Evolutionary conservation across 2,888 invertebrate genomes (phyloP).

Genomic region (Bombylius major): DNA sequence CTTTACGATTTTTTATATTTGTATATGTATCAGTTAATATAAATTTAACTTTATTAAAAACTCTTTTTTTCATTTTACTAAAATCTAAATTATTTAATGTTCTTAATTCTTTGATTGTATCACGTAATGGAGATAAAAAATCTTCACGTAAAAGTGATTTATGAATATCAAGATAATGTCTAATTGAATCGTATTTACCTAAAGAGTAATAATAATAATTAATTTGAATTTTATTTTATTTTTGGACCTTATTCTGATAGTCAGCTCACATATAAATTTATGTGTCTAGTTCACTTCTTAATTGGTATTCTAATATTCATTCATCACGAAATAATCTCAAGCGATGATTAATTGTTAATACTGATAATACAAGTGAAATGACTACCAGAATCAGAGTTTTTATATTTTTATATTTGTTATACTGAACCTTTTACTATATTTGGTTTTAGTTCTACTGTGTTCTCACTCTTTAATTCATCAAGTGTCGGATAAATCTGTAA

Average conservation of each 20-base stretch:
- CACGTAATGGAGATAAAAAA: conserved; percentile 57
- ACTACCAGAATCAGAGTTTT: too few relatives aligned
- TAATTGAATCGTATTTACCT: conserved; percentile 48
- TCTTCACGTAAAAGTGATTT: conserved; percentile 69
- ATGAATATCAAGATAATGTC: conserved; percentile 66
- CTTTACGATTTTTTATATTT: conserved; percentile 20
- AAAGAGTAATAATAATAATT: background rate
- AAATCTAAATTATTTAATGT: conserved; percentile 5
- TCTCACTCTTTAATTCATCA: conserved; percentile 32
- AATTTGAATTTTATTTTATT: background rate
- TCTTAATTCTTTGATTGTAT: conserved; percentile 25
- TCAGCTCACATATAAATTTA: too few relatives aligned
- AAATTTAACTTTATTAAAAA: conserved; percentile 23
- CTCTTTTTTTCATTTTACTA: conserved; percentile 8
- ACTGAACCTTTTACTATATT: conserved; percentile 44
- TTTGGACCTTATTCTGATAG: too few relatives aligned
- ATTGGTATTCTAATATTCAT: too few relatives aligned
- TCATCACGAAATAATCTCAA: too few relatives aligned
- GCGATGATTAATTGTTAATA: too few relatives aligned
- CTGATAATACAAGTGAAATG: too few relatives aligned
- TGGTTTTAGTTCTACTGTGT: conserved; percentile 36
- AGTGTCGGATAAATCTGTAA: conserved; percentile 40
- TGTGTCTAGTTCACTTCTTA: too few relatives aligned
- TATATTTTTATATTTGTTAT: too few relatives aligned
- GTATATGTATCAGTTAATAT: conserved; percentile 20